Conservation (phyloP, 2,113 vertebrate species). For the Triplophysa rosa region DNA sequence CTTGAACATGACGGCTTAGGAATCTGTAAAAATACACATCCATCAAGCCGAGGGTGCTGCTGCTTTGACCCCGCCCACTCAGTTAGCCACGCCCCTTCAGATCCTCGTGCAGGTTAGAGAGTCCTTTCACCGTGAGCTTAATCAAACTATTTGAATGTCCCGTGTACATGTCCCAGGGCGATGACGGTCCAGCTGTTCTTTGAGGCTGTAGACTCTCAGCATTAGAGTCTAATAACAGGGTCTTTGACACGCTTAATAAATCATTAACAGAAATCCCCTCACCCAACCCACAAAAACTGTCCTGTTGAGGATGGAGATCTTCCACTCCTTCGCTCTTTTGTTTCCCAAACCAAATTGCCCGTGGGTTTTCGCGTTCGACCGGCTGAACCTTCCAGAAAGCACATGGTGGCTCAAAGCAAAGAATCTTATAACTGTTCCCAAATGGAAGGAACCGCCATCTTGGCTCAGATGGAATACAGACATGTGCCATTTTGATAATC, state of each 20-base stretch:
- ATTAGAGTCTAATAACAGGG: constrained; percentile 50
- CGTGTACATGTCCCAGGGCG: constrained; percentile 30
- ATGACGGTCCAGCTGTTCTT: constrained; percentile 47
- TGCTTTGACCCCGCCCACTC: neutral
- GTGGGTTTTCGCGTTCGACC: neutral
- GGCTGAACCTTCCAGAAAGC: neutral
- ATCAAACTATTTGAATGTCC: constrained; percentile 16
- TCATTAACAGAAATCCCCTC: constrained; percentile 45
- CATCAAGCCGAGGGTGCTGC: constrained; percentile 1
- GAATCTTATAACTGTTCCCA: neutral
- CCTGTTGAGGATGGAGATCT: constrained; percentile 17
- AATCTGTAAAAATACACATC: constrained; percentile 20
- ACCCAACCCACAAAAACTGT: constrained; percentile 4
- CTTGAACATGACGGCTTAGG: constrained; percentile 6
- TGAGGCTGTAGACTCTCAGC: constrained; percentile 7
- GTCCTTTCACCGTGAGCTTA: neutral
- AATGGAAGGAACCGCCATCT: neutral
- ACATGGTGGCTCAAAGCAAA: neutral
- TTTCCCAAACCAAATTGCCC: constrained; percentile 10
- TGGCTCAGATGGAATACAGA: neutral
- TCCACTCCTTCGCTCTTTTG: neutral
- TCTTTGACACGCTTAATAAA: constrained; percentile 45
- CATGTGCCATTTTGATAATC: too few relatives aligned
- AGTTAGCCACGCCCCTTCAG: neutral
- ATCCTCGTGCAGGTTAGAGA: neutral